Base-by-base conservation (phyloP, 2,797 vertebrate genomes). In the Yasuhikotakia modesta region DNA sequence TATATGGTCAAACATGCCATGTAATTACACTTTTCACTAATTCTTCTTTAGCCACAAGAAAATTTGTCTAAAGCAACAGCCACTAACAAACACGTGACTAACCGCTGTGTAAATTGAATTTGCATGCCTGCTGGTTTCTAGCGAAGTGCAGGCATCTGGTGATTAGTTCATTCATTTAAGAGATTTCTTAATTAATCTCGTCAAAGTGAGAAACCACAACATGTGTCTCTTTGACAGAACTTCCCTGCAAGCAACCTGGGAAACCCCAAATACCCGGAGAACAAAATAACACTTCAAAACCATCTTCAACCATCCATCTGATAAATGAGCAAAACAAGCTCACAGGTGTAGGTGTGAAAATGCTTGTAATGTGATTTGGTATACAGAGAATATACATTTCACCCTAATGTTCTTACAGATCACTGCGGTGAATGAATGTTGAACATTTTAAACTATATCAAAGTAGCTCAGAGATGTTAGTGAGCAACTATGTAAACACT, bases 131-230 rank as follows among this genome's bases (percentile, higher is more conserved):
- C 10, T 43, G 30, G 45, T 57, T 72, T 66, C 30, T 46, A 67
- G 27, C 70, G 22, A 73, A 78, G 43, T 46, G 30, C 39, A 57
- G 22, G 73, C 1, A 39, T 63, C 5, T 17, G 21, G 21, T 57
- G 17, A 32, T 70, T 13, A 65, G 39, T 48, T 73, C 27, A 55
- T 70, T 81, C 35, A 69, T 81, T 57, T 64, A 35, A 64, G 7
- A 78, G 46, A 57, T 53, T 63, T 65, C 30, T 73, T 53, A 21
- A 73, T 67, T 19, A 67, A 7, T 32, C 11, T 17, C 13, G 32
- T 73, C 57, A 55, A 52, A 64, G 12, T 17, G 19, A 21, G 14
- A 43, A 50, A 27, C 35, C 63, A 21, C 35, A 24, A 1, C 21
- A n/a, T 27, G 16, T 16, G 11, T 16, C 2, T 64, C 60, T 60